Conservation (phyloP, 2,797 vertebrate species). For the Harpagifer antarcticus region DNA sequence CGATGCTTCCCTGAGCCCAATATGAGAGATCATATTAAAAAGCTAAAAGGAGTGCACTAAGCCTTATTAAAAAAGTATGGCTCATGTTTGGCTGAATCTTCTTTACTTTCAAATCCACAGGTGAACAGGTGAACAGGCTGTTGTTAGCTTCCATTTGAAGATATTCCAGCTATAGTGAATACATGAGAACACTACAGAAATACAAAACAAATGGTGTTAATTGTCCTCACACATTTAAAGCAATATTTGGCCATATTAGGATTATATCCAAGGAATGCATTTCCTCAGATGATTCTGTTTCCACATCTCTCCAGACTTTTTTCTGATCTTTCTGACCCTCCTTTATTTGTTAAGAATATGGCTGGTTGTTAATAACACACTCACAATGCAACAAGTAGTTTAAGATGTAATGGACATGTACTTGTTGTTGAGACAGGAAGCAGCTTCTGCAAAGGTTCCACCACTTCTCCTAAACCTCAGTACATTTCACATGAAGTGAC, state of each 20-base stretch:
- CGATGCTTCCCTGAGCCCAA: background rate
- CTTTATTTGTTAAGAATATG: background rate
- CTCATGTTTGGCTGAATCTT: constrained; percentile 33
- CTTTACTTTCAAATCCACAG: background rate
- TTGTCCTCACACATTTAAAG: background rate
- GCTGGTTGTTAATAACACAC: background rate
- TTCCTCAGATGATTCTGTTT: background rate
- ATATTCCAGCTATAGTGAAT: constrained; percentile 38
- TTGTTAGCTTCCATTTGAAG: constrained; percentile 38
- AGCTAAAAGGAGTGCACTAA: background rate
- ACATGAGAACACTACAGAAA: constrained; percentile 19
- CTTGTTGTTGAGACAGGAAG: background rate
- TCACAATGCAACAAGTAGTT: background rate
- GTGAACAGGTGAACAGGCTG: constrained; percentile 11
- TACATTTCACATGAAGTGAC: background rate
- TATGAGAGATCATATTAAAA: background rate
- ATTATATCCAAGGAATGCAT: background rate
- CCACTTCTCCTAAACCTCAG: background rate
- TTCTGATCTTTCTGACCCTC: background rate
- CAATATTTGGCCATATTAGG: constrained; percentile 7
- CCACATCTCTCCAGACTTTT: background rate
- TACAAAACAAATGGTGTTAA: constrained; percentile 1
- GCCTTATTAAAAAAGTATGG: background rate
- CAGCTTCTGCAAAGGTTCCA: background rate
- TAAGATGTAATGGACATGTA: background rate